Conservation (phyloP, 2,113 vertebrate genomes). For the Chloropsis cyanopogon region DNA sequence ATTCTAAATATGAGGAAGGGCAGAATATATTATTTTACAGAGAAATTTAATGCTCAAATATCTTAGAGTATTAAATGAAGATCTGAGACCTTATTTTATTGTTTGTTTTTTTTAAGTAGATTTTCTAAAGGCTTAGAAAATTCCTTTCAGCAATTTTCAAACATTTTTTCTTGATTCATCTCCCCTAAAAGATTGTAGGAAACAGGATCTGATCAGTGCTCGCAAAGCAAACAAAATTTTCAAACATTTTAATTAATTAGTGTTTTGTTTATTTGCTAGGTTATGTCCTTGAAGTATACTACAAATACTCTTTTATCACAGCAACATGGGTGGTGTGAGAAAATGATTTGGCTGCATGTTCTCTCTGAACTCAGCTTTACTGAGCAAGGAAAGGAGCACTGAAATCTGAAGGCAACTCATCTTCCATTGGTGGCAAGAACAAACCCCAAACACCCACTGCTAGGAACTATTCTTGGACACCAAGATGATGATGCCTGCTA, state of each 20-base stretch:
- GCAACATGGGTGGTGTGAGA: slow-evolving; percentile 6
- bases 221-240: slow-evolving; percentile 4
- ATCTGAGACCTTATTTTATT: neutral
- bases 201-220: neutral
- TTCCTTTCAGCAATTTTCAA: slow-evolving; percentile 35
- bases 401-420: slow-evolving; percentile 10
- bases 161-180: slow-evolving; percentile 34
- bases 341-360: neutral
- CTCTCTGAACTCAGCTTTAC: slow-evolving; percentile 24
- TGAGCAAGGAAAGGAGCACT: neutral
- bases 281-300: slow-evolving; percentile 25
- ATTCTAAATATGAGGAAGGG: neutral
- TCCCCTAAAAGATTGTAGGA: slow-evolving; percentile 5
- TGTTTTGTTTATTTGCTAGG: slow-evolving; percentile 34
- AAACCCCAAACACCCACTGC: neutral
- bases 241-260: slow-evolving; percentile 55
- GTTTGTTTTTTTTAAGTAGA: neutral
- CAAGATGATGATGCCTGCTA: neutral
- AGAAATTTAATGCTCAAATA: neutral
- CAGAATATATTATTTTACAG: neutral
- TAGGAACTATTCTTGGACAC: neutral
- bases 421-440: neutral
- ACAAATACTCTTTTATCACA: slow-evolving; percentile 58
- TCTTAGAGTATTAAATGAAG: neutral
- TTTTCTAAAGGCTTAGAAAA: neutral